Evolutionary conservation across 1,140 invertebrate species (phyloP).

Genomic region (Caenorhabditis latens): DNA sequence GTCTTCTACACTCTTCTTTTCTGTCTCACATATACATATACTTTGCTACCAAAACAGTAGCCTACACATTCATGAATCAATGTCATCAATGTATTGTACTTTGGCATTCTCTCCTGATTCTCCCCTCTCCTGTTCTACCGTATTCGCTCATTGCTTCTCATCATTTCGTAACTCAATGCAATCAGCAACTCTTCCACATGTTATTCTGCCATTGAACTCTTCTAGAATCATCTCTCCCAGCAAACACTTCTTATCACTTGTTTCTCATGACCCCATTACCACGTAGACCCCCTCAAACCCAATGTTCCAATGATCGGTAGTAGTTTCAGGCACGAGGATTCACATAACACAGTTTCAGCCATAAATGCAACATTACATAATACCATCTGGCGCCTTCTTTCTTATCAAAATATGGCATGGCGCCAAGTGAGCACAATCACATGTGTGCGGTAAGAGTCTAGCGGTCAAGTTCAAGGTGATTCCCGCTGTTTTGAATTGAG

Average conservation of each 20-base stretch:
- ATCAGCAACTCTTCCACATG: background rate
- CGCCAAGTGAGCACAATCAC: slow-evolving; percentile 11
- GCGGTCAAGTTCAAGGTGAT: slow-evolving; percentile 41
- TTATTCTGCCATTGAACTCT: slow-evolving; percentile 11
- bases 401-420: slow-evolving; percentile 6
- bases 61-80: too few species aligned
- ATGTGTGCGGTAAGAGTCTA: slow-evolving; percentile 40
- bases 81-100: too few species aligned
- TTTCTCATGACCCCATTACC: slow-evolving; percentile 24
- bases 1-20: too few species aligned
- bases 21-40: too few species aligned
- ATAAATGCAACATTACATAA: too few species aligned
- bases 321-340: too few species aligned
- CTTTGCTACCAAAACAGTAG: too few species aligned
- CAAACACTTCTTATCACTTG: slow-evolving; percentile 31
- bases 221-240: slow-evolving; percentile 8
- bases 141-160: too few species aligned
- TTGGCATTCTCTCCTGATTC: too few species aligned
- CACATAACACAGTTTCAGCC: background rate
- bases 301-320: slow-evolving; percentile 37
- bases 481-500: background rate
- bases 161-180: background rate
- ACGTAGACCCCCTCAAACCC: background rate
- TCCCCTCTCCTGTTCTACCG: too few species aligned
- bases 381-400: background rate